Percentiles rank a stretch among this genome's conserved stretches.
phyloP scores from a whole-genome alignment of 2,888 invertebrate species.

The Agrochola litura region DNA sequence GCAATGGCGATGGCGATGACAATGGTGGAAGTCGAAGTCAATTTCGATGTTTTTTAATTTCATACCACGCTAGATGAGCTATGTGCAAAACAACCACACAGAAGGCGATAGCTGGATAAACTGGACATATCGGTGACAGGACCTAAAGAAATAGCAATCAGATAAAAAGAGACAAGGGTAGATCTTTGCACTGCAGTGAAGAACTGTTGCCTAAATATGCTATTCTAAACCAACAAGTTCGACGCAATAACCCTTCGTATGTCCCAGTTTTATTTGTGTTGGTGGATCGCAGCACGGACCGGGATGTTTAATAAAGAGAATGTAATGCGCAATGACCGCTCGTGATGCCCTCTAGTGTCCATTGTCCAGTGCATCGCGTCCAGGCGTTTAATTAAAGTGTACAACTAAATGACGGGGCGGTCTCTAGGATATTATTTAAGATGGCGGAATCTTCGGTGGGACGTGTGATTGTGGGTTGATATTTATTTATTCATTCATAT shows the following conservation, averaged over 20 bases:
- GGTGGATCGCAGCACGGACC: conserved; percentile 68
- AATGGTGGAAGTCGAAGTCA: no score
- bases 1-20: no score
- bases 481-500: not conserved
- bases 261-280: conserved; percentile 42
- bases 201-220: not conserved
- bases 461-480: not conserved
- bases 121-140: not conserved
- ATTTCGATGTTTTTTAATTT: no score
- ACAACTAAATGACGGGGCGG: conserved; percentile 51
- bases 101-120: not conserved
- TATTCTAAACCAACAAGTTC: conserved; percentile 19
- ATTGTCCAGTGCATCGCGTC: conserved; percentile 67
- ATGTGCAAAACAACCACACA: not conserved
- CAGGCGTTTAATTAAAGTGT: conserved; percentile 74
- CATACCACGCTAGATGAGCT: no score
- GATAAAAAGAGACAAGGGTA: not conserved
- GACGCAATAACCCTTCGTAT: conserved; percentile 30
- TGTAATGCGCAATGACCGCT: conserved; percentile 70
- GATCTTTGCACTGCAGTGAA: no score
- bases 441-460: conserved; percentile 30
- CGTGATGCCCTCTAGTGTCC: conserved; percentile 68
- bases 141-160: not conserved
- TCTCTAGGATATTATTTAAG: conserved; percentile 34
- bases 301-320: conserved; percentile 74